Conservation (phyloP, 2,113 vertebrate genomes). For the Vulpes vulpes region DNA sequence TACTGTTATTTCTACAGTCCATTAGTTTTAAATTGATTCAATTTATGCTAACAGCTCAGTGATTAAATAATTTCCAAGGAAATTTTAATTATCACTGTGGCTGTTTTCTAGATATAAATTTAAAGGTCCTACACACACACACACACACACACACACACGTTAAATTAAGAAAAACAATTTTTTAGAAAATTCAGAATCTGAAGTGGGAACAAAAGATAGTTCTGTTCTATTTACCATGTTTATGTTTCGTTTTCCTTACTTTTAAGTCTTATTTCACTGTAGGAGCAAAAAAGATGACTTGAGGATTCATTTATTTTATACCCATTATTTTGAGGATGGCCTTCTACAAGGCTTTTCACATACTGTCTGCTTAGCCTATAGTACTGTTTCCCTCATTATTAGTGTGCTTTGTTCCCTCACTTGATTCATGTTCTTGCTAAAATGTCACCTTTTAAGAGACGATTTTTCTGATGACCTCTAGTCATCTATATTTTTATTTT, state of each 20-base stretch:
- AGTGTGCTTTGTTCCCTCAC: neutral
- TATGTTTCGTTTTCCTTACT: neutral
- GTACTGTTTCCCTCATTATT: neutral
- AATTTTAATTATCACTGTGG: conserved; percentile 27
- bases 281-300: neutral
- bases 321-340: neutral
- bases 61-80: conserved; percentile 59
- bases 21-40: conserved; percentile 49
- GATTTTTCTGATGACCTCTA: neutral
- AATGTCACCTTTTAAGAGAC: neutral
- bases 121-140: neutral
- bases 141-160: neutral
- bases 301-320: neutral
- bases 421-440: neutral
- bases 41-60: conserved; percentile 50
- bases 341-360: neutral
- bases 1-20: conserved; percentile 49
- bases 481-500: neutral
- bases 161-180: conserved; percentile 12
- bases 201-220: neutral
- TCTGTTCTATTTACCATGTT: neutral
- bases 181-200: neutral
- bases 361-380: fast-evolving
- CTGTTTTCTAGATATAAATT: conserved; percentile 22
- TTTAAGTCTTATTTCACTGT: neutral